Evolutionary conservation across 2,797 vertebrate genomes (phyloP).

Genomic region (Chaenodraco wilsoni): DNA sequence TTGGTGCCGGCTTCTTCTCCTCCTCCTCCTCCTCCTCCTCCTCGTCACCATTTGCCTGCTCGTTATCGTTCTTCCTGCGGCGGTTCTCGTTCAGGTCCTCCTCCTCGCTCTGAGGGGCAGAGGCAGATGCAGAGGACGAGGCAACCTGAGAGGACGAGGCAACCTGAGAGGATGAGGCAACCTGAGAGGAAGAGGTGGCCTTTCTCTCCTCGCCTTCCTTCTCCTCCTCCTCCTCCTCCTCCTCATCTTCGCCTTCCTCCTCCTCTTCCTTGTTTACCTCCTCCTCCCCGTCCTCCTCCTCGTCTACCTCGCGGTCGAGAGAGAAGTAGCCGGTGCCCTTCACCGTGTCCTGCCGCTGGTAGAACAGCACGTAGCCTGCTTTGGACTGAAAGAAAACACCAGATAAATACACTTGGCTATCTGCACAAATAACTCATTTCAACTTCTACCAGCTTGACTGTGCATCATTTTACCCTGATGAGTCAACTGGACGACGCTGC

Average conservation of each 20-base stretch:
- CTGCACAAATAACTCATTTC: background rate
- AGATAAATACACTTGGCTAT: background rate
- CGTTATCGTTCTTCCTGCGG: conserved; percentile 86
- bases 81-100: conserved; percentile 92
- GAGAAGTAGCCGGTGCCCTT: conserved; percentile 96
- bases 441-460: background rate
- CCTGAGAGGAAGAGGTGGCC: conserved; percentile 79
- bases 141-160: conserved; percentile 83
- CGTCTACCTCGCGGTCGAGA: conserved; percentile 90
- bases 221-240: conserved; percentile 43
- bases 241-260: conserved; percentile 82
- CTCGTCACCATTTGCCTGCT: conserved; percentile 84
- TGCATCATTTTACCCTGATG: background rate
- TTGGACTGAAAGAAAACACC: conserved; percentile 87
- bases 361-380: conserved; percentile 98
- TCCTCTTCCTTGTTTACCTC: conserved; percentile 61
- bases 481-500: conserved; percentile 12
- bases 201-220: conserved; percentile 47
- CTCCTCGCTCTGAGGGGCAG: conserved; percentile 87
- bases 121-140: conserved; percentile 71
- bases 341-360: conserved; percentile 96
- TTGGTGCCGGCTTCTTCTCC: conserved; percentile 76
- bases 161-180: conserved; percentile 83
- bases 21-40: conserved; percentile 85
- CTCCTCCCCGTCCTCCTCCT: conserved; percentile 77